Evolutionary conservation across 2,113 vertebrate genomes (phyloP).

Genomic region (Xenus cinereus): DNA sequence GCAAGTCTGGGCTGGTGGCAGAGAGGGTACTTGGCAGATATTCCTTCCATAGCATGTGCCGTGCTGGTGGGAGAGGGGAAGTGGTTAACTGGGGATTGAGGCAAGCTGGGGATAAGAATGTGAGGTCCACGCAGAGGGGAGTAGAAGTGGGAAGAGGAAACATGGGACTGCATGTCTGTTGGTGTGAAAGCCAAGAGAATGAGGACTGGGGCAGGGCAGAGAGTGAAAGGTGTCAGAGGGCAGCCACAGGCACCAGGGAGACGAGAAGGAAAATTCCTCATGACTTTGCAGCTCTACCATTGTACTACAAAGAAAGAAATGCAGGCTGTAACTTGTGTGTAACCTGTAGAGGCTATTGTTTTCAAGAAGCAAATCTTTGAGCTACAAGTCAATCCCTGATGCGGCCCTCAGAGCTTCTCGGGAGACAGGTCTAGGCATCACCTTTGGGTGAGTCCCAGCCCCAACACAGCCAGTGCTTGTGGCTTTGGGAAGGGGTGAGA

Average conservation of each 20-base stretch:
- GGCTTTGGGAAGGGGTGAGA: neutral
- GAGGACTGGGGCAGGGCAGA: neutral
- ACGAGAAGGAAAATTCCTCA: neutral
- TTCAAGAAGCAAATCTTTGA: neutral
- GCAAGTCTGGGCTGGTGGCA: neutral
- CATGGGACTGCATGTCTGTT: neutral
- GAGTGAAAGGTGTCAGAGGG: neutral
- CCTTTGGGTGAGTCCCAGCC: neutral
- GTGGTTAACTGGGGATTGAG: neutral
- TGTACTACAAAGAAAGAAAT: neutral
- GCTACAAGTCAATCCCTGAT: neutral
- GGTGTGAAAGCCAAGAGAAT: neutral
- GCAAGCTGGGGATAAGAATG: neutral
- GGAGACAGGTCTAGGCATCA: neutral
- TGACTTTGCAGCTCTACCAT: neutral
- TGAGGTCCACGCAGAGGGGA: neutral
- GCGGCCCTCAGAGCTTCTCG: neutral
- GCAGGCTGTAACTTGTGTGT: neutral
- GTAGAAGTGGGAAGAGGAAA: neutral
- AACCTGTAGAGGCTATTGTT: neutral
- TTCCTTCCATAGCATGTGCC: neutral
- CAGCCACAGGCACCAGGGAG: neutral
- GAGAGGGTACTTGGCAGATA: neutral
- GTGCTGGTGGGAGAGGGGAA: neutral
- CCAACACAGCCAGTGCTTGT: neutral